Percentiles rank a stretch among this genome's conserved stretches.
These are phyloP conservation scores for Gopherus flavomarginatus DNA, from an alignment of 2,113 vertebrate genomes.

Conservation along the genomic window DNA sequence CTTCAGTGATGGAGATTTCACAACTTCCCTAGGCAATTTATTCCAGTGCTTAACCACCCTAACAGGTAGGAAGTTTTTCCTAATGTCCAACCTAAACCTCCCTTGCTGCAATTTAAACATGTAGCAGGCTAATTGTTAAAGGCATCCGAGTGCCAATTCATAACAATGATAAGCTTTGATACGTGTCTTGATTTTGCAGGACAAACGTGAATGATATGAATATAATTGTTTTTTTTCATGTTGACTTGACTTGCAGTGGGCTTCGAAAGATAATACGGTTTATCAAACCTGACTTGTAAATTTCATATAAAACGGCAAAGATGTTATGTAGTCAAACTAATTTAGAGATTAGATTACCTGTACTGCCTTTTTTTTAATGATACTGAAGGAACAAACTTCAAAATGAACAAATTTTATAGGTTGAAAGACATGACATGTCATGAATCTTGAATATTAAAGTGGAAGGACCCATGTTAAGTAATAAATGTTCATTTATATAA, in stretches of 20 bases:
- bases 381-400: background rate
- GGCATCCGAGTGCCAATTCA: background rate
- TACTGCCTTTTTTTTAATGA: background rate
- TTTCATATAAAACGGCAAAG: background rate
- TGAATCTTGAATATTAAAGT: background rate
- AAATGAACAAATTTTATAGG: background rate
- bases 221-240: background rate
- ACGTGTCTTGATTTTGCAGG: background rate
- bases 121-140: background rate
- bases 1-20: no score
- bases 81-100: no score
- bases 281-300: background rate
- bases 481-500: background rate
- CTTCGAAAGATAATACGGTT: background rate
- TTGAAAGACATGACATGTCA: background rate
- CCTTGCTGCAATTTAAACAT: background rate
- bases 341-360: background rate
- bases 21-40: no score
- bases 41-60: no score
- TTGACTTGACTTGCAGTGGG: background rate
- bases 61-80: no score
- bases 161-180: background rate
- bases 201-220: background rate
- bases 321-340: background rate
- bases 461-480: background rate